A percentile compares a stretch with the other conserved stretches of the same genome.
Conservation (phyloP, 2,113 vertebrate genomes). For the Strix uralensis region DNA sequence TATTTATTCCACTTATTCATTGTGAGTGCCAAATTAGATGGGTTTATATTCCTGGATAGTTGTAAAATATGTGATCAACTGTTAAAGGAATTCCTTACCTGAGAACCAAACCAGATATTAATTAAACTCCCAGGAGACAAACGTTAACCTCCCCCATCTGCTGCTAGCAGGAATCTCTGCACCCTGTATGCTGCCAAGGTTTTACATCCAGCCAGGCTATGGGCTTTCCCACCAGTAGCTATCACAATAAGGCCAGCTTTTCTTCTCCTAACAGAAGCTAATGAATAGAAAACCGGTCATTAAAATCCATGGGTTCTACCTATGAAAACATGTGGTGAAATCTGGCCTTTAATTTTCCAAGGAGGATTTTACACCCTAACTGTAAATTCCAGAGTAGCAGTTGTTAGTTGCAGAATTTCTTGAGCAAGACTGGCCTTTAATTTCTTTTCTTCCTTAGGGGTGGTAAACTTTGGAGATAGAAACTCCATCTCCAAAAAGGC, state of each 20-base stretch:
- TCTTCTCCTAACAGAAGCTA: background rate
- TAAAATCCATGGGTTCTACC: background rate
- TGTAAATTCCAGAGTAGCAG: background rate
- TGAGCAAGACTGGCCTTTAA: background rate
- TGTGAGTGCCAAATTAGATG: background rate
- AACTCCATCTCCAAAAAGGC: background rate
- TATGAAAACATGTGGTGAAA: background rate
- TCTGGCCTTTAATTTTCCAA: background rate
- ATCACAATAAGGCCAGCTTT: background rate
- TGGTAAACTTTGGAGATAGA: background rate
- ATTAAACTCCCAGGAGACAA: background rate
- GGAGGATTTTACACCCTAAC: background rate
- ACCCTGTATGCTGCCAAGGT: background rate
- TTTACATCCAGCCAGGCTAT: background rate
- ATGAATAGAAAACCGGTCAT: background rate
- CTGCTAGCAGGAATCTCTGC: background rate
- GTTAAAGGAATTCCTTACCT: background rate
- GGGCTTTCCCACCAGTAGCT: background rate
- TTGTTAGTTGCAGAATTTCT: background rate
- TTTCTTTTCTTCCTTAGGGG: background rate
- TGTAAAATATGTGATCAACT: background rate
- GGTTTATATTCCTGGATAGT: background rate
- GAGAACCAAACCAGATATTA: background rate
- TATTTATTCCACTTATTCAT: background rate
- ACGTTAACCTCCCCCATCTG: background rate